Percentiles rank a stretch among this genome's conserved stretches.
Conservation (phyloP, 2,888 invertebrate species). For the Heteromyza rotundicornis region DNA sequence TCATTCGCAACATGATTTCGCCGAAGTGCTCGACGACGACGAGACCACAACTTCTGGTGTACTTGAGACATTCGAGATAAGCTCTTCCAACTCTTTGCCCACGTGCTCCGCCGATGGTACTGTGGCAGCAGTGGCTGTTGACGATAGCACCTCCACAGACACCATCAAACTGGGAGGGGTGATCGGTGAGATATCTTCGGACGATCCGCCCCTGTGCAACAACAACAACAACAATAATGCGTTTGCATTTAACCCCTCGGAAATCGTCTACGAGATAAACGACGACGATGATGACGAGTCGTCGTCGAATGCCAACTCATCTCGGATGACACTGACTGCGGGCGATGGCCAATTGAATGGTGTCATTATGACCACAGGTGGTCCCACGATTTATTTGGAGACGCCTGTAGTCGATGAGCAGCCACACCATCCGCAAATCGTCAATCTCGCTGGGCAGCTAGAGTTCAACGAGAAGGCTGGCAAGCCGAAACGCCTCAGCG, state of each 20-base stretch:
- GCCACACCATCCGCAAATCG: conserved; percentile 34
- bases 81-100: conserved; percentile 52
- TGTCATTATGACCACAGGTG: conserved; percentile 48
- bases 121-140: conserved; percentile 44
- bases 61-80: conserved; percentile 51
- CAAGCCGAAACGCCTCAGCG: conserved; percentile 61
- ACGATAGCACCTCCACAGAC: conserved; percentile 52
- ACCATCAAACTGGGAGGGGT: conserved; percentile 41
- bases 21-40: conserved; percentile 51
- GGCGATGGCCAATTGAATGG: conserved; percentile 31
- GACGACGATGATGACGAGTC: conserved; percentile 50
- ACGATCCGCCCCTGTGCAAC: too few species aligned
- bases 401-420: conserved; percentile 59
- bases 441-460: not conserved
- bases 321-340: conserved; percentile 35
- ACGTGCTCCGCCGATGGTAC: conserved; percentile 36
- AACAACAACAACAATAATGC: too few species aligned
- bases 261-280: conserved; percentile 52
- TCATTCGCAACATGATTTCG: conserved; percentile 51
- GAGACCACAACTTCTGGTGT: conserved; percentile 49
- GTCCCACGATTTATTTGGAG: conserved; percentile 57
- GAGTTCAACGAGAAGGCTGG: conserved; percentile 40
- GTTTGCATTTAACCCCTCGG: too few species aligned
- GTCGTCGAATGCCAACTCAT: conserved; percentile 36
- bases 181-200: conserved; percentile 20